Conservation (phyloP, 2,113 vertebrate species). For the Trogon surrucura region DNA sequence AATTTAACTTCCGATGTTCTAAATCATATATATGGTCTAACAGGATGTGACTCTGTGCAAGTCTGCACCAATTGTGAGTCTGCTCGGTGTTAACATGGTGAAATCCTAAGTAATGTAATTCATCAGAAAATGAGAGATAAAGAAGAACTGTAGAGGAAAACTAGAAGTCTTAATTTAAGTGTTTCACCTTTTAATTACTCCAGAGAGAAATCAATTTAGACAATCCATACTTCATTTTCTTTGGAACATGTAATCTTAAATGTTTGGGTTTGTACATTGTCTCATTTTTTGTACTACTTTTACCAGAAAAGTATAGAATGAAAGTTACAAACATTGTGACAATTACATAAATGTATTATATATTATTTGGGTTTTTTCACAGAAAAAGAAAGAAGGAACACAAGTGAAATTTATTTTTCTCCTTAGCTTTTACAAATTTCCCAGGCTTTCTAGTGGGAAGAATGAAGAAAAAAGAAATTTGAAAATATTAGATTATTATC, state of each 20-base stretch:
- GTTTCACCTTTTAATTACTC: background rate
- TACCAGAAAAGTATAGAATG: background rate
- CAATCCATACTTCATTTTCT: background rate
- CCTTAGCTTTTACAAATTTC: background rate
- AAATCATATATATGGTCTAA: background rate
- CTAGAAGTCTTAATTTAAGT: background rate
- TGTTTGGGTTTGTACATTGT: background rate
- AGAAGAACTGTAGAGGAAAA: background rate
- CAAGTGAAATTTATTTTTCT: background rate
- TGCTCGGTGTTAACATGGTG: accelerated
- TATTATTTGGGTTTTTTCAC: background rate
- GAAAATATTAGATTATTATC: background rate
- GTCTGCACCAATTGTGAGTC: background rate
- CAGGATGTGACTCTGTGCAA: background rate
- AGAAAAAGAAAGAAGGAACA: background rate
- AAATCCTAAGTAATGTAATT: background rate
- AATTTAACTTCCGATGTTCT: background rate
- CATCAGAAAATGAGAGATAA: background rate
- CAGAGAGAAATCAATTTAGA: slow-evolving; percentile 32
- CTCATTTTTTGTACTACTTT: background rate
- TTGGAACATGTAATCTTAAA: background rate
- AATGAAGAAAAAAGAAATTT: background rate
- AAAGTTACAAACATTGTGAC: background rate
- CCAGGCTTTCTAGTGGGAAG: background rate
- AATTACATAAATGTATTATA: background rate